phyloP scores from a whole-genome alignment of 2,888 invertebrate species.

The Apodemia zela region DNA sequence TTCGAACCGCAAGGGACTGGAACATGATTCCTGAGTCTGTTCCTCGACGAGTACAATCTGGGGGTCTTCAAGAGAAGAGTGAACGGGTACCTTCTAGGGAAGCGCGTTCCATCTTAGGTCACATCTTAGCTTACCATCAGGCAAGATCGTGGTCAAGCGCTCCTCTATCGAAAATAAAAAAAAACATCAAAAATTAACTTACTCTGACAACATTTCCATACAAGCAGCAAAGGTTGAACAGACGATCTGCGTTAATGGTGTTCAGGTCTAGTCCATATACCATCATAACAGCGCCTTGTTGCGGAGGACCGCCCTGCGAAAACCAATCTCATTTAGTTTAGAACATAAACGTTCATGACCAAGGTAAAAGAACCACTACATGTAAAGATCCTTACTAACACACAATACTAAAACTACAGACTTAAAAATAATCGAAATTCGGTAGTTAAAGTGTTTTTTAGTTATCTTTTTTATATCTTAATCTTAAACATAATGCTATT shows the following conservation, averaged over 20 bases:
- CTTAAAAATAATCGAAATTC: neutral
- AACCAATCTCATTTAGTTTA: conserved; percentile 13
- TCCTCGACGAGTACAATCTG: too few species aligned
- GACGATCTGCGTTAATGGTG: conserved; percentile 95
- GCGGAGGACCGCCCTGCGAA: conserved; percentile 68
- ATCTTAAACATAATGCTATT: too few species aligned
- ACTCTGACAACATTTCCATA: conserved; percentile 99
- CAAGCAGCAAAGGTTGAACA: conserved; percentile 99
- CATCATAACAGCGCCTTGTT: conserved; percentile 97
- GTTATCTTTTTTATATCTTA: too few species aligned
- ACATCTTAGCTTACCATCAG: too few species aligned
- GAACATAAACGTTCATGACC: neutral
- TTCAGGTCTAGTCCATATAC: conserved; percentile 97
- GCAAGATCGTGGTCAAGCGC: too few species aligned
- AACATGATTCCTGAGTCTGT: too few species aligned
- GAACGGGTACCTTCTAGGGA: too few species aligned
- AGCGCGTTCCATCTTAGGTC: too few species aligned
- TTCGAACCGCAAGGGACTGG: too few species aligned
- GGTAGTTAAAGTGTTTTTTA: too few species aligned
- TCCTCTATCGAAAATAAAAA: too few species aligned
- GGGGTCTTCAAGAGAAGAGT: too few species aligned
- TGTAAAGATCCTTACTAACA: neutral
- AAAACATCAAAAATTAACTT: conserved; percentile 52
- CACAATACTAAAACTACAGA: neutral
- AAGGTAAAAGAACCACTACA: neutral